A percentile compares a stretch with the other conserved stretches of the same genome.
phyloP scores from a whole-genome alignment of 1,140 invertebrate species.

The Dinoponera quadriceps region DNA sequence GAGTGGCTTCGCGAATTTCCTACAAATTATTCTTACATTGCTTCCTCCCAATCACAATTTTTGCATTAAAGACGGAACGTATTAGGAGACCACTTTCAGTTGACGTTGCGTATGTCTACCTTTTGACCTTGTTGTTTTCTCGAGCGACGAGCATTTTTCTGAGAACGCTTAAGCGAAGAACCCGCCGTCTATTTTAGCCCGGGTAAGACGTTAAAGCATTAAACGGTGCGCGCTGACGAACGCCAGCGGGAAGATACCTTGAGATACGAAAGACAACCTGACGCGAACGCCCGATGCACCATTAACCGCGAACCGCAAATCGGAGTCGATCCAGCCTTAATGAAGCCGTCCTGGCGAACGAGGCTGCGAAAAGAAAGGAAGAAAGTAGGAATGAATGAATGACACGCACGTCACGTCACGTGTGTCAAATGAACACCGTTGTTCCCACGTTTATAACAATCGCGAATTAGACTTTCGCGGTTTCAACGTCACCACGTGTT shows the following conservation, averaged over 20 bases:
- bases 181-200: slow-evolving; percentile 73
- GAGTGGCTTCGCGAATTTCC: neutral
- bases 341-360: slow-evolving; percentile 60
- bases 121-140: slow-evolving; percentile 75
- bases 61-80: neutral
- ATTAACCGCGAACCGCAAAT: slow-evolving; percentile 71
- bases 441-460: slow-evolving; percentile 58
- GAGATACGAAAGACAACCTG: slow-evolving; percentile 41
- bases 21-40: neutral
- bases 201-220: slow-evolving; percentile 65
- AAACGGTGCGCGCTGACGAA: slow-evolving; percentile 71
- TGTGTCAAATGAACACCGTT: slow-evolving; percentile 67
- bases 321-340: slow-evolving; percentile 69
- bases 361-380: neutral
- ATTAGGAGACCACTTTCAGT: slow-evolving; percentile 22
- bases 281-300: slow-evolving; percentile 65
- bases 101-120: slow-evolving; percentile 10
- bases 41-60: neutral
- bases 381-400: neutral
- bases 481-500: too few relatives aligned
- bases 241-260: slow-evolving; percentile 45
- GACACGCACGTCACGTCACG: slow-evolving; percentile 51
- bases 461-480: neutral
- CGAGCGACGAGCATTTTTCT: slow-evolving; percentile 75
- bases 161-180: slow-evolving; percentile 62